Percentiles rank a stretch among this genome's conserved stretches.
These are phyloP conservation scores for Pantherophis guttatus DNA, from an alignment of 2,113 vertebrate species.

Conservation along the genomic window DNA sequence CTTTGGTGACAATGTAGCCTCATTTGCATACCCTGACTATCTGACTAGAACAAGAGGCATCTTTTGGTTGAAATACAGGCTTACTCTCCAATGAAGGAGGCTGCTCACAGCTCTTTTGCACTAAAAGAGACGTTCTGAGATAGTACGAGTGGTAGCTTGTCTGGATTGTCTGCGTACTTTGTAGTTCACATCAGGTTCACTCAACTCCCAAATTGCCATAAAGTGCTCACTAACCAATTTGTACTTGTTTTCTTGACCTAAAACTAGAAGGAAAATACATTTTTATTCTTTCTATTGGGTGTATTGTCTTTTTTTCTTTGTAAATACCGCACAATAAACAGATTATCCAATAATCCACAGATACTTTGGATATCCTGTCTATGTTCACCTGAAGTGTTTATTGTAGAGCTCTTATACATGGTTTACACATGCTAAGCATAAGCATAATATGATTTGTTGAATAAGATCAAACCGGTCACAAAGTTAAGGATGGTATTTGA, in stretches of 20 bases:
- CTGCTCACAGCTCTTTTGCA: neutral
- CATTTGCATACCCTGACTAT: slow-evolving; percentile 10
- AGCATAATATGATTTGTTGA: neutral
- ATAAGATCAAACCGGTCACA: neutral
- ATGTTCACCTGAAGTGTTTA: neutral
- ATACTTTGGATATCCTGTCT: slow-evolving; percentile 36
- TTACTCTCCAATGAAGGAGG: slow-evolving; percentile 40
- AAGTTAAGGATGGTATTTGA: neutral
- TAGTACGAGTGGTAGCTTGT: slow-evolving; percentile 37
- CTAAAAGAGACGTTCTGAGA: slow-evolving; percentile 44
- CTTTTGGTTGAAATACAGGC: slow-evolving; percentile 19
- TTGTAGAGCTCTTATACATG: neutral
- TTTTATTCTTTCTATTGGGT: slow-evolving; percentile 81
- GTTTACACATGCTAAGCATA: neutral
- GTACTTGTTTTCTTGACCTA: slow-evolving; percentile 70
- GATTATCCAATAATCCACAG: slow-evolving; percentile 68
- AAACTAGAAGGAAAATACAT: slow-evolving; percentile 72
- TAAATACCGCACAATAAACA: slow-evolving; percentile 73
- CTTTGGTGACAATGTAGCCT: slow-evolving; percentile 13
- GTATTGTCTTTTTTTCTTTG: slow-evolving; percentile 69
- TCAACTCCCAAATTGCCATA: slow-evolving; percentile 45
- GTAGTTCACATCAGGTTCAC: slow-evolving; percentile 49
- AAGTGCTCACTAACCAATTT: slow-evolving; percentile 69
- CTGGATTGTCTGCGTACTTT: slow-evolving; percentile 20
- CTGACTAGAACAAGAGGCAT: slow-evolving; percentile 17